These are phyloP conservation scores for Styela plicata DNA, from an alignment of 23 tunicate species.

Conservation along the genomic window DNA sequence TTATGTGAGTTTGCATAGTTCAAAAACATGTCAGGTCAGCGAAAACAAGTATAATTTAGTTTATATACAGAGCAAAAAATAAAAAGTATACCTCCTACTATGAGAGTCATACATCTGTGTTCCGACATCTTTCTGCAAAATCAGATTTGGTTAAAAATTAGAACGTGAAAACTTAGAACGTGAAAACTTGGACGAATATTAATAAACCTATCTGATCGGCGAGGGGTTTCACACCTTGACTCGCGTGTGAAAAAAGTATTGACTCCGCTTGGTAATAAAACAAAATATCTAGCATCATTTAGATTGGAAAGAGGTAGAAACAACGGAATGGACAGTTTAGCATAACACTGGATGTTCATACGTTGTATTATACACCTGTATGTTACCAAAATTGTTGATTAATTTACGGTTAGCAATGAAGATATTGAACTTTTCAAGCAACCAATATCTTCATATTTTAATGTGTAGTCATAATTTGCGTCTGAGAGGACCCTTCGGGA, in stretches of 20 bases:
- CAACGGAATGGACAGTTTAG: background rate
- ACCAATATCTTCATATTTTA: background rate
- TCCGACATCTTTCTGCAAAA: conserved; percentile 54
- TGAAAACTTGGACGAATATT: too few relatives aligned
- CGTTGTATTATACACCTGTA: background rate
- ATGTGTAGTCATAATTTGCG: background rate
- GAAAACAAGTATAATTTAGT: too few relatives aligned
- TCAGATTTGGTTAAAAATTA: background rate
- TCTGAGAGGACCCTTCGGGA: background rate
- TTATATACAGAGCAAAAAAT: too few relatives aligned
- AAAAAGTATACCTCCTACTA: conserved; percentile 86
- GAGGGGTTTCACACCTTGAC: too few relatives aligned
- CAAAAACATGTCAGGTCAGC: too few relatives aligned
- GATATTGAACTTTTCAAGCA: background rate
- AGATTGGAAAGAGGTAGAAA: background rate
- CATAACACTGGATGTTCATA: background rate
- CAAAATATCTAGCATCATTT: background rate
- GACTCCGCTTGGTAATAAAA: too few relatives aligned
- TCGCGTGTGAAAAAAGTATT: too few relatives aligned
- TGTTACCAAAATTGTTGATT: background rate
- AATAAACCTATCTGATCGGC: too few relatives aligned
- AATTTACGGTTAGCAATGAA: background rate
- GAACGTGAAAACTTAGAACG: too few relatives aligned
- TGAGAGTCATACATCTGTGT: conserved; percentile 55
- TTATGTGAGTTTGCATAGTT: too few relatives aligned